These are phyloP conservation scores for Alviniconcha marisindica DNA, from an alignment of 1,140 invertebrate species.

Conservation along the genomic window DNA sequence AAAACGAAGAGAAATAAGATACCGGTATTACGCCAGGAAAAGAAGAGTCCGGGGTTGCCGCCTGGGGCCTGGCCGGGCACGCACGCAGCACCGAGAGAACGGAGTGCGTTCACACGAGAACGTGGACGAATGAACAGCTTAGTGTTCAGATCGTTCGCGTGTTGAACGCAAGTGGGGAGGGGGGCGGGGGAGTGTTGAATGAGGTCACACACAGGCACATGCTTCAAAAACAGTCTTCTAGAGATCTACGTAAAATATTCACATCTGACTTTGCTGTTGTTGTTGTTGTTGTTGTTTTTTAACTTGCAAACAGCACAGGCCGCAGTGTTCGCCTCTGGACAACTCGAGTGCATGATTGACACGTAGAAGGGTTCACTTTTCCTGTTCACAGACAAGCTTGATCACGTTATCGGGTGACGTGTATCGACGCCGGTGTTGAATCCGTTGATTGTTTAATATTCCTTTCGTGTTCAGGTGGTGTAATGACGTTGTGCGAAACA, in stretches of 20 bases:
- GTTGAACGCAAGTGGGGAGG: constrained; percentile 28
- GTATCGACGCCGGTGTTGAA: not conserved
- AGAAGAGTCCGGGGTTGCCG: not conserved
- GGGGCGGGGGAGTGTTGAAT: not conserved
- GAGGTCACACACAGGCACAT: constrained; percentile 34
- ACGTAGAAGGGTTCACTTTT: not conserved
- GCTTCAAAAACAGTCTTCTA: constrained; percentile 8
- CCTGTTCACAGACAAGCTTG: not conserved
- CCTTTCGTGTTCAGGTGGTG: too few species aligned
- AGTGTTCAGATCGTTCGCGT: constrained; percentile 35
- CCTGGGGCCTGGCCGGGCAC: not conserved
- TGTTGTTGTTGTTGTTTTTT: not conserved
- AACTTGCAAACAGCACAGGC: not conserved
- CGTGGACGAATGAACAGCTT: constrained; percentile 35
- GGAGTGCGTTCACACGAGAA: constrained; percentile 30
- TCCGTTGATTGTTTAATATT: not conserved
- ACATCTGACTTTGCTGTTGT: not conserved
- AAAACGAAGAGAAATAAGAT: not conserved
- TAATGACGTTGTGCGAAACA: too few species aligned
- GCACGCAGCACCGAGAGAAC: not conserved
- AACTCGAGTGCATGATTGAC: too few species aligned
- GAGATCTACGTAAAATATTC: not conserved
- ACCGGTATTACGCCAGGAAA: constrained; percentile 21
- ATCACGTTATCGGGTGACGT: not conserved
- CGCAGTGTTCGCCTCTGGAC: not conserved